Evolutionary conservation across 1,140 invertebrate genomes (phyloP).

Genomic region (Pantala flavescens): DNA sequence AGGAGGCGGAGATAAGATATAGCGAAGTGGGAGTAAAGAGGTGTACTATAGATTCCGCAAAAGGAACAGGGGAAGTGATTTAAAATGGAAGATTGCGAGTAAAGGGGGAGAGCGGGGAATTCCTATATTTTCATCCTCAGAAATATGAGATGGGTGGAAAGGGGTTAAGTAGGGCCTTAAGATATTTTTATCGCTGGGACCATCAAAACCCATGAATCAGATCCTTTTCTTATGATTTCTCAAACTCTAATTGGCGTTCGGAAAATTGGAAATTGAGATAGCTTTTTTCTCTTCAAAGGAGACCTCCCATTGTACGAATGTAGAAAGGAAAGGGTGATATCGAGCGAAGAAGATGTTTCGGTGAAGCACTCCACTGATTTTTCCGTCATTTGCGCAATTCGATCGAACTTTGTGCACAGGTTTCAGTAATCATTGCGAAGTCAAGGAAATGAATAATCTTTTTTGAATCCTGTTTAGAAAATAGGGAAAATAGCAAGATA

Average conservation of each 20-base stretch:
- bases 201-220: slow-evolving; percentile 9
- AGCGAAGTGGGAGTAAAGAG: too few species aligned
- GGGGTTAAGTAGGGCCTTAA: slow-evolving; percentile 4
- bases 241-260: slow-evolving; percentile 8
- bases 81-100: background rate
- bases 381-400: background rate
- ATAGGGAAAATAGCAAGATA: background rate
- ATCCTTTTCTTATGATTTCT: slow-evolving; percentile 10
- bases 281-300: background rate
- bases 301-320: background rate
- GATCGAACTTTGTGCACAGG: background rate
- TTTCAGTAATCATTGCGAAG: background rate
- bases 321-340: background rate
- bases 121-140: background rate
- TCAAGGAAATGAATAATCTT: background rate
- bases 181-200: slow-evolving; percentile 6
- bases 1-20: too few species aligned
- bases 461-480: background rate
- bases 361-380: background rate
- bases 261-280: slow-evolving; percentile 10
- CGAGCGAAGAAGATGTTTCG: background rate
- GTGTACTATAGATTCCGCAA: background rate
- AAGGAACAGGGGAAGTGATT: background rate
- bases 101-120: background rate
- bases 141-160: background rate